Conservation (phyloP, 2,888 invertebrate species). For the Ennomos quercinarius region DNA sequence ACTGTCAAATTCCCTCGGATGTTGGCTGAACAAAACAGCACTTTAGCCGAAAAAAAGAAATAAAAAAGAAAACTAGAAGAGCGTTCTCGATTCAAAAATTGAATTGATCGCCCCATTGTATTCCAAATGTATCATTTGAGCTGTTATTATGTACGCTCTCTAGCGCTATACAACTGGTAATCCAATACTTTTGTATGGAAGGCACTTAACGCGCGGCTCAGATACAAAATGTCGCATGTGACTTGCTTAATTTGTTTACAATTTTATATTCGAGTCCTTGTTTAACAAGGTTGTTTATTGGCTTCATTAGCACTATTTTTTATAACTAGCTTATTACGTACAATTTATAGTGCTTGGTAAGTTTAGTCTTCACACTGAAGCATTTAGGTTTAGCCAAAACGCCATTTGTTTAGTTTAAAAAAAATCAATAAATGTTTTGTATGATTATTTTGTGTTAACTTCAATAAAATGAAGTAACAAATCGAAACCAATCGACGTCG, state of each 20-base stretch:
- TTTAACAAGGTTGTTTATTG: slow-evolving; percentile 38
- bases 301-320: slow-evolving; percentile 14
- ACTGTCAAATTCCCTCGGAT: slow-evolving; percentile 83
- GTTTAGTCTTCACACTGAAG: too few relatives aligned
- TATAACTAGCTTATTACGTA: too few relatives aligned
- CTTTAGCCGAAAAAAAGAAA: slow-evolving; percentile 76
- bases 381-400: too few relatives aligned
- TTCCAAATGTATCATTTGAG: slow-evolving; percentile 86
- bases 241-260: slow-evolving; percentile 65
- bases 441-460: slow-evolving; percentile 11
- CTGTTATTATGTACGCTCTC: slow-evolving; percentile 84
- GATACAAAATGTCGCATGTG: slow-evolving; percentile 70
- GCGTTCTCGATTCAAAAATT: slow-evolving; percentile 86
- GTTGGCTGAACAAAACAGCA: slow-evolving; percentile 85
- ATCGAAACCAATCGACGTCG: slow-evolving; percentile 57
- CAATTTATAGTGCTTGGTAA: too few relatives aligned
- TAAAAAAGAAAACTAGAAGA: slow-evolving; percentile 79
- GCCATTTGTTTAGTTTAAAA: too few relatives aligned
- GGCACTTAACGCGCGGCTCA: slow-evolving; percentile 77
- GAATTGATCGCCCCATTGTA: slow-evolving; percentile 86
- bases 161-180: slow-evolving; percentile 81
- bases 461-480: slow-evolving; percentile 46
- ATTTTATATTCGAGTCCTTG: slow-evolving; percentile 51
- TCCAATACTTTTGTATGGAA: slow-evolving; percentile 85
- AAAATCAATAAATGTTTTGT: too few relatives aligned